A percentile compares a stretch with the other conserved stretches of the same genome.
These are phyloP conservation scores for Octonoba sinensis DNA, from an alignment of 2,888 invertebrate species.

Conservation along the genomic window DNA sequence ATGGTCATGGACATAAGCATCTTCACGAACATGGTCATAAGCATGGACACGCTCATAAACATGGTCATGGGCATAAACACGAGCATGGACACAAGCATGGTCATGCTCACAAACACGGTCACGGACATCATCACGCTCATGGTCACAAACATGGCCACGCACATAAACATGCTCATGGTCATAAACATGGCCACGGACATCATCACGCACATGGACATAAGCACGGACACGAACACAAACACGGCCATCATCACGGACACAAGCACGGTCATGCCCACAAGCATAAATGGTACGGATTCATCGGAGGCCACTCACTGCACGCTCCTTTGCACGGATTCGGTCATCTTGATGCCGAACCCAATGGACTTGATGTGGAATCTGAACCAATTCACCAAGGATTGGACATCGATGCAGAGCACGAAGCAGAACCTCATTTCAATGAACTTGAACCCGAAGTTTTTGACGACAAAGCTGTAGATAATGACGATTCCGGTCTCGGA, in stretches of 20 bases:
- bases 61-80: conserved; percentile 44
- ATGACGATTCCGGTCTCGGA: conserved; percentile 26
- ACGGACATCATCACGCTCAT: not conserved
- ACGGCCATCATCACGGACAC: conserved; percentile 36
- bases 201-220: conserved; percentile 37
- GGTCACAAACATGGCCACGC: conserved; percentile 13
- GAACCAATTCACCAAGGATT: conserved; percentile 29
- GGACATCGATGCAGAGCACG: not conserved
- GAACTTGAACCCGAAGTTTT: conserved; percentile 23
- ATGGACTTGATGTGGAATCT: conserved; percentile 14
- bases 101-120: not conserved
- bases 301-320: conserved; percentile 33
- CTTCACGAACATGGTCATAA: conserved; percentile 37
- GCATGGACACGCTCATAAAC: conserved; percentile 38
- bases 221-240: conserved; percentile 34
- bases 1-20: conserved; percentile 47
- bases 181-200: conserved; percentile 19
- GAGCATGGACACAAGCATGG: conserved; percentile 34
- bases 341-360: conserved; percentile 5
- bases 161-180: not conserved
- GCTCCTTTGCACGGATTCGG: no score
- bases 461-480: conserved; percentile 26
- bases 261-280: conserved; percentile 7
- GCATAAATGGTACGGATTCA: no score
- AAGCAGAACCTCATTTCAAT: conserved; percentile 5